phyloP scores from a whole-genome alignment of 2,113 vertebrate genomes.

The Varanus komodoensis region DNA sequence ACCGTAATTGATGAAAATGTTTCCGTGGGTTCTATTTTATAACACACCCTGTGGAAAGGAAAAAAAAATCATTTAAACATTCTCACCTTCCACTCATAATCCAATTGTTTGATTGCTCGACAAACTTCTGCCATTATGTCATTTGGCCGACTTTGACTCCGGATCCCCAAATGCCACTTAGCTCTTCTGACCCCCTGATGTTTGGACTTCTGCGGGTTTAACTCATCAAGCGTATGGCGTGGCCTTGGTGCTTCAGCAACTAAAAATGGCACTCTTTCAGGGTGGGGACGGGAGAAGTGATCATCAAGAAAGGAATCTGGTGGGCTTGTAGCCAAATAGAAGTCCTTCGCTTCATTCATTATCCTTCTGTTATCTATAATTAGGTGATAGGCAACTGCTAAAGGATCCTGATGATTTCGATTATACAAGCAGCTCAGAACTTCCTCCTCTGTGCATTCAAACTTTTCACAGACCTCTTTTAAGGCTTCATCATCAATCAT shows the following conservation, averaged over 20 bases:
- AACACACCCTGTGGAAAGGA: not conserved
- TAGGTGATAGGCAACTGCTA: constrained; percentile 96
- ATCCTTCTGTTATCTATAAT: constrained; percentile 99
- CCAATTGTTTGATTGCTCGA: constrained; percentile 96
- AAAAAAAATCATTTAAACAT: not conserved
- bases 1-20: not conserved
- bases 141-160: constrained; percentile 96
- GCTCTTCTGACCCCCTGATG: constrained; percentile 94
- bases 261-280: constrained; percentile 93
- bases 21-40: not conserved
- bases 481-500: constrained; percentile 99
- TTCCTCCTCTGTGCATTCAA: constrained; percentile 96
- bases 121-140: constrained; percentile 99
- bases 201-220: constrained; percentile 98
- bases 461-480: constrained; percentile 98
- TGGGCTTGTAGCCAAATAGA: constrained; percentile 96
- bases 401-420: constrained; percentile 93
- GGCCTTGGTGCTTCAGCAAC: constrained; percentile 89
- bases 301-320: constrained; percentile 96
- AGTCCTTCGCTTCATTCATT: constrained; percentile 98
- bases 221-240: constrained; percentile 93
- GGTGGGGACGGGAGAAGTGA: constrained; percentile 88
- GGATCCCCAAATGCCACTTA: constrained; percentile 97
- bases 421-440: constrained; percentile 94
- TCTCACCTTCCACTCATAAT: constrained; percentile 98